Evolutionary conservation across 1,140 invertebrate species (phyloP).

Genomic region (Pseudoatta argentina): DNA sequence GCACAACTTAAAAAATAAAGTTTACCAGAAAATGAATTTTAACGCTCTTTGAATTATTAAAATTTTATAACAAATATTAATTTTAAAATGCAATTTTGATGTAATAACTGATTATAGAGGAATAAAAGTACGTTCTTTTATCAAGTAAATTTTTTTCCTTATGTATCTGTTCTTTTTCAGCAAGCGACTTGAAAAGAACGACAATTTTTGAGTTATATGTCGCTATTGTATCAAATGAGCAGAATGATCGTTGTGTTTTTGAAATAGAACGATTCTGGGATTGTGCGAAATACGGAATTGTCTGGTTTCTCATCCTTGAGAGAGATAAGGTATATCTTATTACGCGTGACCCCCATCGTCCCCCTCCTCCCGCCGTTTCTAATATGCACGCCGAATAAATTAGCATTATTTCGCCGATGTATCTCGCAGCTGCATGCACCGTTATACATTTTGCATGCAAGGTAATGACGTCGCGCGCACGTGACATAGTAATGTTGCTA

Average conservation of each 20-base stretch:
- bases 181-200: no score
- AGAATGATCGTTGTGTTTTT: background rate
- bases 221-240: no score
- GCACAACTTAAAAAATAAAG: no score
- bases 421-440: background rate
- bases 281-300: background rate
- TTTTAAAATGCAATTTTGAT: no score
- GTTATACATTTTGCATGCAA: constrained; percentile 50
- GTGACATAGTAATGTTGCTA: constrained; percentile 6
- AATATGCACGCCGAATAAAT: constrained; percentile 64
- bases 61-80: no score
- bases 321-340: constrained; percentile 15
- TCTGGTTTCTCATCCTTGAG: constrained; percentile 30
- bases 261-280: background rate
- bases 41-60: no score
- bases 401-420: constrained; percentile 52
- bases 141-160: no score
- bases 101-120: no score
- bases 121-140: no score
- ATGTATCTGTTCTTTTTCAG: no score
- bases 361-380: background rate
- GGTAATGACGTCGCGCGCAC: constrained; percentile 15
- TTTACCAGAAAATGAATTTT: no score
- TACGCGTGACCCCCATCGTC: constrained; percentile 8
- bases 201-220: no score